Percentiles rank a stretch among this genome's conserved stretches.
These are phyloP conservation scores for Augochlora pura DNA, from an alignment of 1,140 invertebrate genomes.

Conservation along the genomic window DNA sequence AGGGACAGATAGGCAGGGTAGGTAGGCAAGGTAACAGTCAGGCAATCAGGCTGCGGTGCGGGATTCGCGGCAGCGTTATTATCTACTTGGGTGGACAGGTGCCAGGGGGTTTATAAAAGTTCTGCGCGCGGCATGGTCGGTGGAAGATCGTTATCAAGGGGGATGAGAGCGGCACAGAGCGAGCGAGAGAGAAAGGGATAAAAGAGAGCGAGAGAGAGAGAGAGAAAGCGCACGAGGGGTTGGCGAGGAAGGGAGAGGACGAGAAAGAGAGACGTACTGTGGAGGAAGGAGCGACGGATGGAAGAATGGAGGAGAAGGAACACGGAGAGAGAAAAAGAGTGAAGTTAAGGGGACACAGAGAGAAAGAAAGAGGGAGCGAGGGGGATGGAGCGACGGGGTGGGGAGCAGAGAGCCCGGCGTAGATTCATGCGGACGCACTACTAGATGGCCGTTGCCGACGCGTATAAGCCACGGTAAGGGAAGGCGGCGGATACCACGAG, in stretches of 20 bases:
- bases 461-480: slow-evolving; percentile 52
- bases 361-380: slow-evolving; percentile 19
- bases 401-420: slow-evolving; percentile 18
- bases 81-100: slow-evolving; percentile 74
- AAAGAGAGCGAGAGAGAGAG: too few relatives aligned
- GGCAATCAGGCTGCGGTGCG: slow-evolving; percentile 67
- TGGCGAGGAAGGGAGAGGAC: too few relatives aligned
- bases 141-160: slow-evolving; percentile 72
- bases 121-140: slow-evolving; percentile 47
- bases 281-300: not conserved
- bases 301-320: not conserved
- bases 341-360: not conserved
- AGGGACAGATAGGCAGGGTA: slow-evolving; percentile 39
- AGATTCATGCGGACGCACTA: slow-evolving; percentile 61
- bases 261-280: not conserved
- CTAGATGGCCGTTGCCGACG: slow-evolving; percentile 56
- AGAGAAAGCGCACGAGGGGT: too few relatives aligned
- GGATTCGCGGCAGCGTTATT: slow-evolving; percentile 70
- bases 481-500: slow-evolving; percentile 63
- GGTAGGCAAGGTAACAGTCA: slow-evolving; percentile 66
- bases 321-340: slow-evolving; percentile 7
- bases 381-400: not conserved
- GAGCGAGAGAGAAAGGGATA: slow-evolving; percentile 15
- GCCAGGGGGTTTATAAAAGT: slow-evolving; percentile 71
- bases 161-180: slow-evolving; percentile 53